These are phyloP conservation scores for Bimastos eiseni DNA, from an alignment of 2,888 invertebrate species.

Conservation along the genomic window DNA sequence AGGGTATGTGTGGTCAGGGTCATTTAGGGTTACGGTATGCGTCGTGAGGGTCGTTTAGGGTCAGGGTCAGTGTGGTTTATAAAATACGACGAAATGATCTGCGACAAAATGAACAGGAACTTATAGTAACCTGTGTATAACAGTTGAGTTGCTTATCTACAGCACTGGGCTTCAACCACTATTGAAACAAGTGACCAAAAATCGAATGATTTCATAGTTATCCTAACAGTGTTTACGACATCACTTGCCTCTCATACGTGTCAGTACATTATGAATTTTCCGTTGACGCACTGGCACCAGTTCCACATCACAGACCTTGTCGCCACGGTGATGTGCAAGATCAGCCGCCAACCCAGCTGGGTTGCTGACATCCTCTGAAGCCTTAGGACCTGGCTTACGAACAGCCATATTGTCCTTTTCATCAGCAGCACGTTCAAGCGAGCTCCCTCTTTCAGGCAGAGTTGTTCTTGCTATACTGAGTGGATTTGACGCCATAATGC, in stretches of 20 bases:
- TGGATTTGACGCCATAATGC: not conserved
- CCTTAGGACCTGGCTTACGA: not conserved
- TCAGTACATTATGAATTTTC: slow-evolving; percentile 10
- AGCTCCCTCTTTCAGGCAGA: not conserved
- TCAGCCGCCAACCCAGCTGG: not conserved
- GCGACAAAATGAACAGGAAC: no score
- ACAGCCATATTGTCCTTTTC: not conserved
- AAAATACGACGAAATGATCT: no score
- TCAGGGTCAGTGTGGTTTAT: no score
- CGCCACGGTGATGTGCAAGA: not conserved
- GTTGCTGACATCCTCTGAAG: not conserved
- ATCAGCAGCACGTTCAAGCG: not conserved
- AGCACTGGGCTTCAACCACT: not conserved
- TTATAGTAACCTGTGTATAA: no score
- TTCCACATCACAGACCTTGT: slow-evolving; percentile 15
- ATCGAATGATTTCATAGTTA: not conserved
- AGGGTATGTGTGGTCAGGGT: no score
- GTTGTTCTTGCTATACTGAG: not conserved
- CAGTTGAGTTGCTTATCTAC: not conserved
- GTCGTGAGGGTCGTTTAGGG: no score
- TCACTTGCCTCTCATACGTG: not conserved
- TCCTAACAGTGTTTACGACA: not conserved
- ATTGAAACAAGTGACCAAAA: not conserved
- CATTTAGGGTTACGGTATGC: no score
- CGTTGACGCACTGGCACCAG: not conserved